A percentile compares a stretch with the other conserved stretches of the same genome.
These are phyloP conservation scores for Ochotona curzoniae DNA, from an alignment of 2,113 vertebrate species.

Conservation along the genomic window DNA sequence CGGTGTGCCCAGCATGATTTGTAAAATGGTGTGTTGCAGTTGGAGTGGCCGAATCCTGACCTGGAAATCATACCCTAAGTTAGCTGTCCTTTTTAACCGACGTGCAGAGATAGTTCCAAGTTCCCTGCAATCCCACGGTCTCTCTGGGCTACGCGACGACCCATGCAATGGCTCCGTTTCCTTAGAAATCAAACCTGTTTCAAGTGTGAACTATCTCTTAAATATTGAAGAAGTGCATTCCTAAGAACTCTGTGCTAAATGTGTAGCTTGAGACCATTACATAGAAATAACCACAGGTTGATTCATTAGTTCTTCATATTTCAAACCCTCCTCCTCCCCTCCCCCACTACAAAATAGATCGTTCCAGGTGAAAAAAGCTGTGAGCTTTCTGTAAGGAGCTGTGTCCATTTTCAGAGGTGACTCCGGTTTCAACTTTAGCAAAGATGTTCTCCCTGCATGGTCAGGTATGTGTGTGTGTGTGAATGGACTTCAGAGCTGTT, in stretches of 20 bases:
- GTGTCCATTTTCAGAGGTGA: neutral
- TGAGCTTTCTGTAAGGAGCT: neutral
- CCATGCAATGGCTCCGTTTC: neutral
- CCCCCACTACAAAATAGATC: neutral
- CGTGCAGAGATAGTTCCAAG: neutral
- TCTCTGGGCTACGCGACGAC: neutral
- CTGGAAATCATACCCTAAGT: neutral
- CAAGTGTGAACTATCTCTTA: neutral
- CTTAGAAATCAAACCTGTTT: neutral
- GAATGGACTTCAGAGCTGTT: neutral
- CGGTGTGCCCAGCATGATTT: neutral
- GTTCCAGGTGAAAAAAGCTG: neutral
- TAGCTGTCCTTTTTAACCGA: neutral
- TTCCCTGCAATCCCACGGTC: neutral
- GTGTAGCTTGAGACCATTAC: neutral
- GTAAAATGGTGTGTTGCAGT: neutral
- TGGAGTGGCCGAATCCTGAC: neutral
- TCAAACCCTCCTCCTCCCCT: neutral
- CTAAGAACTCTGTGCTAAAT: neutral
- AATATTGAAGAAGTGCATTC: neutral
- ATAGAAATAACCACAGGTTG: neutral
- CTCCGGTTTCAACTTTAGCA: neutral
- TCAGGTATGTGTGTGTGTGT: neutral
- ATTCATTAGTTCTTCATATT: neutral
- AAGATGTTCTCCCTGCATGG: neutral